Evolutionary conservation across 1,140 invertebrate species (phyloP).

Genomic region (Capitella teleta): DNA sequence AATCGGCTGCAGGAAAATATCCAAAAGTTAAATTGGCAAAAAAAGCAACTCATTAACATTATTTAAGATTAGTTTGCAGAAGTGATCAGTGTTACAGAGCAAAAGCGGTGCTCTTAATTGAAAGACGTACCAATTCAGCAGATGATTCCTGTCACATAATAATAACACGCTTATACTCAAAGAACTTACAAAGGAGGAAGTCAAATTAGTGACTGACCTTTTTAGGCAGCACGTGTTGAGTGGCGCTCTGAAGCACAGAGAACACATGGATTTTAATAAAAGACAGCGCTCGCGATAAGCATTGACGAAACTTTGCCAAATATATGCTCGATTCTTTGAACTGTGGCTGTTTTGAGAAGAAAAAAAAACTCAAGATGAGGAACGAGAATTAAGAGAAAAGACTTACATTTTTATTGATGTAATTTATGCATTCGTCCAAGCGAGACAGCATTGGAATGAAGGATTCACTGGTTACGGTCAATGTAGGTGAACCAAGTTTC

Average conservation of each 20-base stretch:
- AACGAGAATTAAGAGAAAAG: neutral
- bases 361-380: neutral
- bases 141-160: too few relatives aligned
- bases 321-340: conserved; percentile 57
- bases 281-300: conserved; percentile 64
- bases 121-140: too few relatives aligned
- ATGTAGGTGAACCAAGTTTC: conserved; percentile 62
- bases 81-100: too few relatives aligned
- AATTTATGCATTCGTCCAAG: conserved; percentile 76
- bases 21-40: too few relatives aligned
- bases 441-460: conserved; percentile 70
- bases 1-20: too few relatives aligned
- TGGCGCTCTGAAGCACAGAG: conserved; percentile 61
- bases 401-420: conserved; percentile 70
- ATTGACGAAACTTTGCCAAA: conserved; percentile 49
- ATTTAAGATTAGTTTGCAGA: too few relatives aligned
- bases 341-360: conserved; percentile 43
- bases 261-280: conserved; percentile 65
- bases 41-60: too few relatives aligned
- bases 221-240: conserved; percentile 53
- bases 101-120: too few relatives aligned
- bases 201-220: conserved; percentile 28
- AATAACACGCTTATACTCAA: too few relatives aligned
- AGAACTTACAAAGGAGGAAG: too few relatives aligned
- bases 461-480: conserved; percentile 68